Conservation (phyloP, 2,888 invertebrate genomes). For the Odontocolon sp. region DNA sequence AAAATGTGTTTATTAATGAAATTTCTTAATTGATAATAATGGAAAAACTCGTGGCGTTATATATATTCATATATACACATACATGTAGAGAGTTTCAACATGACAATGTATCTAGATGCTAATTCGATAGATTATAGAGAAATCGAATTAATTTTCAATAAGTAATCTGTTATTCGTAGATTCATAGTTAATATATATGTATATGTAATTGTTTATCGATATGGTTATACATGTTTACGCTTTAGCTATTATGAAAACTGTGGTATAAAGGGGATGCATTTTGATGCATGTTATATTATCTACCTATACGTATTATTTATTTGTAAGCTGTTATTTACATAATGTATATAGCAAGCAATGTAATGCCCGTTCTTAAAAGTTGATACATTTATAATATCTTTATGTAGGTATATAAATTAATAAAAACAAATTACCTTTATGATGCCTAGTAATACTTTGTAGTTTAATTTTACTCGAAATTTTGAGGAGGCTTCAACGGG, state of each 20-base stretch:
- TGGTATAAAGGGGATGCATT: slow-evolving; percentile 21
- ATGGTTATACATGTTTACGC: background rate
- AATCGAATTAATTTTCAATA: background rate
- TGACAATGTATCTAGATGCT: background rate
- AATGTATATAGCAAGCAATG: slow-evolving; percentile 9
- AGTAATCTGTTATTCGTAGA: background rate
- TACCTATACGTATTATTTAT: slow-evolving; percentile 51
- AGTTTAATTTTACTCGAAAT: too few species aligned
- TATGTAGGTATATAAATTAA: slow-evolving; percentile 27
- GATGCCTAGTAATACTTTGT: too few species aligned
- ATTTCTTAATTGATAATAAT: background rate
- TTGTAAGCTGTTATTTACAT: slow-evolving; percentile 48
- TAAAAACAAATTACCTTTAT: slow-evolving; percentile 11
- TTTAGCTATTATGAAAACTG: background rate
- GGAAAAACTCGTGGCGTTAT: slow-evolving; percentile 3
- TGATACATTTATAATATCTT: slow-evolving; percentile 47
- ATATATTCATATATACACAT: background rate
- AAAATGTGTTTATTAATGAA: too few species aligned
- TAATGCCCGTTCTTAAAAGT: slow-evolving; percentile 26
- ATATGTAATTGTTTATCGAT: background rate
- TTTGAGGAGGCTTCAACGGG: too few species aligned
- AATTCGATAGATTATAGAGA: background rate
- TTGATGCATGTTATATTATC: slow-evolving; percentile 13
- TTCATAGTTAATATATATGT: slow-evolving; percentile 2
- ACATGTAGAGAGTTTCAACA: background rate